These are phyloP conservation scores for Drosophila birchii DNA, from an alignment of 2,888 invertebrate genomes.

Conservation along the genomic window DNA sequence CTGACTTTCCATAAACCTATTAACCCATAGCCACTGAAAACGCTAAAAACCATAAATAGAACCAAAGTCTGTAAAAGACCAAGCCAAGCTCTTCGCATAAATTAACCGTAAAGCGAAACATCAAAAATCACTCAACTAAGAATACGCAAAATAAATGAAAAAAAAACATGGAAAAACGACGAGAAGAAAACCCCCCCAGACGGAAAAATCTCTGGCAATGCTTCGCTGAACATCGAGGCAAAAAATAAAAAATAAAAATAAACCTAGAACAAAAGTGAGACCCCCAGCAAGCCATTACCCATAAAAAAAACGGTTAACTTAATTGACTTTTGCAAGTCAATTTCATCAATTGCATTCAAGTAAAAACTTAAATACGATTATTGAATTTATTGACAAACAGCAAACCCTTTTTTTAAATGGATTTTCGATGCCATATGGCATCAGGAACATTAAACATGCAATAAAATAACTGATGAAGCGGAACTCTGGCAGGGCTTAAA, in stretches of 20 bases:
- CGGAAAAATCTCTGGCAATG: conserved; percentile 34
- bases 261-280: conserved; percentile 30
- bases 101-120: conserved; percentile 70
- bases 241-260: conserved; percentile 7
- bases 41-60: conserved; percentile 17
- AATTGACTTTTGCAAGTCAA: conserved; percentile 25
- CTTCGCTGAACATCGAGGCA: conserved; percentile 40
- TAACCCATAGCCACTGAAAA: conserved; percentile 12
- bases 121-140: conserved; percentile 74
- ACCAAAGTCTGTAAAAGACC: conserved; percentile 12
- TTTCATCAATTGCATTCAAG: conserved; percentile 20
- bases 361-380: conserved; percentile 20
- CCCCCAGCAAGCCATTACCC: not conserved
- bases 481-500: not conserved
- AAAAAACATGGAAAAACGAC: conserved; percentile 16
- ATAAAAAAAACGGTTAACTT: conserved; percentile 28
- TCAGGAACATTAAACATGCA: conserved; percentile 14
- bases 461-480: not conserved
- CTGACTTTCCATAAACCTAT: conserved; percentile 31
- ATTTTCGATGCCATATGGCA: conserved; percentile 14
- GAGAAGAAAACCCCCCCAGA: conserved; percentile 9
- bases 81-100: conserved; percentile 46
- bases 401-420: not conserved
- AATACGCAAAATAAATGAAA: conserved; percentile 56
- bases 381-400: not conserved